Conservation (phyloP, 1,140 invertebrate genomes). For the Drosophila tsacasi region DNA sequence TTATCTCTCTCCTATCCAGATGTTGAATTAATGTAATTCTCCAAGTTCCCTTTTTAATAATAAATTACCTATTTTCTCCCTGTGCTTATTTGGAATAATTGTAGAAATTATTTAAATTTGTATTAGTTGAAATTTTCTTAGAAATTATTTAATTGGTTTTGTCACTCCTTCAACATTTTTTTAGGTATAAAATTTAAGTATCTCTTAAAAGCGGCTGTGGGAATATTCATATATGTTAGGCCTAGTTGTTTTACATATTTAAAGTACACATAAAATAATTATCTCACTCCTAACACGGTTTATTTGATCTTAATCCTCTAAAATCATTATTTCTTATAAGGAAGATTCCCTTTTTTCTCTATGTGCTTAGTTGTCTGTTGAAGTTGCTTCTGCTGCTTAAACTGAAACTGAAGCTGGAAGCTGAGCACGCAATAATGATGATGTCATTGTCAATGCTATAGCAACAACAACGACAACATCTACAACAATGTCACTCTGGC, state of each 20-base stretch:
- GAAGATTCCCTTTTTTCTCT: background rate
- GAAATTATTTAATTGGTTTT: no score
- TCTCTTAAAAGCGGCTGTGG: no score
- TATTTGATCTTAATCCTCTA: background rate
- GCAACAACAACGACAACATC: constrained; percentile 32
- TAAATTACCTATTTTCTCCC: no score
- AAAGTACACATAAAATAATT: background rate
- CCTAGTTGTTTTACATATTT: background rate
- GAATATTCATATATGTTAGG: no score
- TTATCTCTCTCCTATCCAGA: background rate
- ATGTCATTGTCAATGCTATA: constrained; percentile 80
- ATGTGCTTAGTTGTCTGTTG: background rate
- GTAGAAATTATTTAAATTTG: no score
- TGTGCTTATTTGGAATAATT: no score
- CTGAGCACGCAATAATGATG: constrained; percentile 83
- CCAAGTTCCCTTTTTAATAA: no score
- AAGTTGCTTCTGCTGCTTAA: constrained; percentile 25
- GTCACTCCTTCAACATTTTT: no score
- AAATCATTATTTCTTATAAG: background rate
- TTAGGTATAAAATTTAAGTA: no score
- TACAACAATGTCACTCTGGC: constrained; percentile 40
- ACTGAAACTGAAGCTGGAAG: constrained; percentile 32
- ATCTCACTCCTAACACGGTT: no score
- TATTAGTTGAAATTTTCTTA: no score
- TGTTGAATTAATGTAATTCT: no score